Conservation (phyloP, 2,113 vertebrate species). For the Urocynchramus pylzowi region DNA sequence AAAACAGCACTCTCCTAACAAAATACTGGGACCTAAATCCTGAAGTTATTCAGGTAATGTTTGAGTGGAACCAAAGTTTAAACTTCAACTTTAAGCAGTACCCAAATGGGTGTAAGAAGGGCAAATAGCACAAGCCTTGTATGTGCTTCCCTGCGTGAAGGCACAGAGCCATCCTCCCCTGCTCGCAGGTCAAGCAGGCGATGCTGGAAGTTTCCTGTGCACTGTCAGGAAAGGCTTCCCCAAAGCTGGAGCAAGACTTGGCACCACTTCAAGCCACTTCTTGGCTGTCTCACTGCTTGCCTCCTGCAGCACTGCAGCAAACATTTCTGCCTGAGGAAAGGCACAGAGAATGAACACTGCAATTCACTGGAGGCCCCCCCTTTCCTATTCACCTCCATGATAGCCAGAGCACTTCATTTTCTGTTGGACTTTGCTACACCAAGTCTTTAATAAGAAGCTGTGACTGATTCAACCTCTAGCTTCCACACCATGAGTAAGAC, state of each 20-base stretch:
- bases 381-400: background rate
- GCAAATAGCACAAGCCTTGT: background rate
- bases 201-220: background rate
- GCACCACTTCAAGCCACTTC: background rate
- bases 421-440: background rate
- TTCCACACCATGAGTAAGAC: background rate
- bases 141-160: fast-evolving
- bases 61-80: background rate
- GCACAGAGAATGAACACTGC: background rate
- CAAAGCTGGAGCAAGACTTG: background rate
- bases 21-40: background rate
- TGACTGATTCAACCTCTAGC: background rate
- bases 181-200: background rate
- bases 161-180: background rate
- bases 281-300: background rate
- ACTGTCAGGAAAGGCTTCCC: background rate
- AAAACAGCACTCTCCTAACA: background rate
- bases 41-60: background rate
- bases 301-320: background rate
- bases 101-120: background rate
- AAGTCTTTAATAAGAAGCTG: background rate
- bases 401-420: background rate
- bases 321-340: background rate
- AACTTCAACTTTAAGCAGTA: background rate
- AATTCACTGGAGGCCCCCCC: background rate